Conservation (phyloP, 1,140 invertebrate species). For the Cydia amplana region DNA sequence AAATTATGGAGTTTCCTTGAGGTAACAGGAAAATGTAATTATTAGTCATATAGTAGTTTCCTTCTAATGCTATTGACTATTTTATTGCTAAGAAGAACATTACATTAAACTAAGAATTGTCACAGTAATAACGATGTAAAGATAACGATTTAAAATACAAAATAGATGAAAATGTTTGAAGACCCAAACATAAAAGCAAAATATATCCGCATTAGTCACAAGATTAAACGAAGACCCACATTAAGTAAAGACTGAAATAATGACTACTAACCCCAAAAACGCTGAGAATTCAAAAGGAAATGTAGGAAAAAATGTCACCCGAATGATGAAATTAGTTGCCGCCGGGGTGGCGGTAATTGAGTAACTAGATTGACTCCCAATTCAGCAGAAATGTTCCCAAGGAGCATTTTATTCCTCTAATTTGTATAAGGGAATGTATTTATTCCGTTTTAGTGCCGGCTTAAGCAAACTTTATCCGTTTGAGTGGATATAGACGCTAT, state of each 20-base stretch:
- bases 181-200: background rate
- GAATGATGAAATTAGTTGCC: slow-evolving; percentile 25
- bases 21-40: background rate
- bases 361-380: slow-evolving; percentile 25
- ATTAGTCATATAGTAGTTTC: background rate
- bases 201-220: too few species aligned
- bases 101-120: background rate
- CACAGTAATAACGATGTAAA: background rate
- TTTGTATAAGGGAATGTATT: slow-evolving; percentile 2
- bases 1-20: background rate
- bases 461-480: slow-evolving; percentile 1
- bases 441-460: background rate
- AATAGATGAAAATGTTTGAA: background rate
- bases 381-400: slow-evolving; percentile 21
- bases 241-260: background rate
- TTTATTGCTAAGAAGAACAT: too few species aligned
- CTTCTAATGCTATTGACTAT: too few species aligned
- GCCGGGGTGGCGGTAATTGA: background rate
- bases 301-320: slow-evolving; percentile 15
- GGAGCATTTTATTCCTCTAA: slow-evolving; percentile 16
- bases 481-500: background rate
- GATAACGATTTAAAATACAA: background rate
- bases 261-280: background rate
- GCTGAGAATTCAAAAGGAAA: background rate
- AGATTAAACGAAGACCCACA: background rate